These are phyloP conservation scores for Gobio occitaniae DNA, from an alignment of 2,797 vertebrate species.

Conservation along the genomic window DNA sequence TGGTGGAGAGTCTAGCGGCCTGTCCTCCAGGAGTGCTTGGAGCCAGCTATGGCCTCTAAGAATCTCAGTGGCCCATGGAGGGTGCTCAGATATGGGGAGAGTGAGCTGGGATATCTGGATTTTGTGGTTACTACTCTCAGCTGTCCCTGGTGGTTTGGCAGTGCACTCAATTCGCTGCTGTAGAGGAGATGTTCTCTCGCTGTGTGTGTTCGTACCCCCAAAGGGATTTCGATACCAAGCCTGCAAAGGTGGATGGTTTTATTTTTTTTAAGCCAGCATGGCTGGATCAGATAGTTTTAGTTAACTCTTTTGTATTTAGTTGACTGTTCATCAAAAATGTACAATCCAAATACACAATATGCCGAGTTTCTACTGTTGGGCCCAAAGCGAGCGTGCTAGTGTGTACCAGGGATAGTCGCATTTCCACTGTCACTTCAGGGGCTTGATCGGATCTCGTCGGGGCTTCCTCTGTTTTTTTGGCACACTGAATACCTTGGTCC, in stretches of 20 bases:
- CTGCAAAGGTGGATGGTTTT: conserved; percentile 16
- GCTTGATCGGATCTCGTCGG: too few species aligned
- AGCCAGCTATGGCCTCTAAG: conserved; percentile 40
- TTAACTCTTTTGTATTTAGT: not conserved
- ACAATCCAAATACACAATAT: not conserved
- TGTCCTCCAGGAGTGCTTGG: conserved; percentile 51
- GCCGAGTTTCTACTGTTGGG: too few species aligned
- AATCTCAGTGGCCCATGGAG: conserved; percentile 47
- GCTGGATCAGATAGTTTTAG: not conserved
- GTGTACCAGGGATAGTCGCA: too few species aligned
- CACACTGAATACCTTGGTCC: too few species aligned
- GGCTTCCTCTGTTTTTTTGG: too few species aligned
- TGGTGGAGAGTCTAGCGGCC: conserved; percentile 25
- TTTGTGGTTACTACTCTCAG: conserved; percentile 33
- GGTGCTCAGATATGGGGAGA: conserved; percentile 51
- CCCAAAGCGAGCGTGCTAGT: too few species aligned
- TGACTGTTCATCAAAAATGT: too few species aligned
- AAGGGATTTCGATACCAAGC: conserved; percentile 25
- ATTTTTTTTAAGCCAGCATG: not conserved
- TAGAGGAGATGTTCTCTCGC: conserved; percentile 37
- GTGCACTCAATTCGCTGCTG: conserved; percentile 45
- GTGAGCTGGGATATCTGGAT: conserved; percentile 32
- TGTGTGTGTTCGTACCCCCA: conserved; percentile 31
- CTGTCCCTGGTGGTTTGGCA: conserved; percentile 49
- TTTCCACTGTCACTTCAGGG: too few species aligned